These are phyloP conservation scores for Engystomops pustulosus DNA, from an alignment of 2,113 vertebrate genomes.

Conservation along the genomic window DNA sequence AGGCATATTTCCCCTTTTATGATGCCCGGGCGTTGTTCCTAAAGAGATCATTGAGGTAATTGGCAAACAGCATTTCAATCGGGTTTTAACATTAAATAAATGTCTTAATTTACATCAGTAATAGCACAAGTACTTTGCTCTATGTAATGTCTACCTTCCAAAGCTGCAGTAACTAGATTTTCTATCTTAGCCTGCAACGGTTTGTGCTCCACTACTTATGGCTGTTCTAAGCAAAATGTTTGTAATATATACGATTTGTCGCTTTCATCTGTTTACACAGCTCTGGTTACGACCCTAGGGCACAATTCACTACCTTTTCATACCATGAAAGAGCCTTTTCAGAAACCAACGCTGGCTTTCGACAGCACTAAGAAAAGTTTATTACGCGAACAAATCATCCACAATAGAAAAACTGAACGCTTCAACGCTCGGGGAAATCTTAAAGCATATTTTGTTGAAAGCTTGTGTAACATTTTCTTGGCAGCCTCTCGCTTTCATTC, in stretches of 20 bases:
- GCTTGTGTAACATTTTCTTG: conserved; percentile 54
- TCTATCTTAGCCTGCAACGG: conserved; percentile 20
- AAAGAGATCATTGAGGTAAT: conserved; percentile 3
- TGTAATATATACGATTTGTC: conserved; percentile 60
- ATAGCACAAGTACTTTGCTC: not conserved
- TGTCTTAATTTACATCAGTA: conserved; percentile 10
- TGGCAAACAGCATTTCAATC: conserved; percentile 12
- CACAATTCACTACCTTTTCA: conserved; percentile 60
- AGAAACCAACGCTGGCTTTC: conserved; percentile 56
- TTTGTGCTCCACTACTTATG: conserved; percentile 46
- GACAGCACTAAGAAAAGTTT: conserved; percentile 61
- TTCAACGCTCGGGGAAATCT: conserved; percentile 59
- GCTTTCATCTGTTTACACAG: conserved; percentile 60
- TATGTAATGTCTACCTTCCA: conserved; percentile 43
- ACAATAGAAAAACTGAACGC: conserved; percentile 59
- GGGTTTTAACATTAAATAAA: not conserved
- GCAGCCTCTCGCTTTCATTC: conserved; percentile 42
- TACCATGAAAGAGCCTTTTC: conserved; percentile 59
- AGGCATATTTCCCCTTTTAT: not conserved
- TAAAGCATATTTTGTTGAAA: conserved; percentile 57
- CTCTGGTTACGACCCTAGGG: conserved; percentile 59
- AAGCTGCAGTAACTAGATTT: conserved; percentile 45
- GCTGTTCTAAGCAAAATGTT: conserved; percentile 58
- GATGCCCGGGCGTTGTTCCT: not conserved
- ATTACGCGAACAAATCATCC: conserved; percentile 60